Evolutionary conservation across 2,888 invertebrate genomes (phyloP), one percentile per base, ranked within the genome.

Genomic region (Rugalucina vietnamica): DNA sequence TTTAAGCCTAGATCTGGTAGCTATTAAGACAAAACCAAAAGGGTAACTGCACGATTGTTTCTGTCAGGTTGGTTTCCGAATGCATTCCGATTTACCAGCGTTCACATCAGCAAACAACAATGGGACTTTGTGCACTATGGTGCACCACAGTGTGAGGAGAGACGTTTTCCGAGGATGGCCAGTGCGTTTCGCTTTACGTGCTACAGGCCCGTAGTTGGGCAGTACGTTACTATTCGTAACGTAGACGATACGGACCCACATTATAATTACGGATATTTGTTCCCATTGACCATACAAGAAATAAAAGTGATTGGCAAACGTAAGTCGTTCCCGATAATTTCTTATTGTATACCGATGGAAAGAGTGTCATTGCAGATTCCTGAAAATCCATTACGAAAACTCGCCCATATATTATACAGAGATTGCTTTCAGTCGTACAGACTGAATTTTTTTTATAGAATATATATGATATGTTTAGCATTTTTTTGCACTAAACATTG

Each of bases 81-180:
- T 18, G 85, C 76, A n/a, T 37, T 83, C 18, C 78, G 88, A 24
- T 83, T 71, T 75, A 70, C 79, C 14, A 81, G 85, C 10, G 79
- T 86, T 0, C 82, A 83, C 27, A 80, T 88, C 24, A 86, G 88
- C 36, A 82, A 79, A 49, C 2, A 83, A 14, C 76, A 75, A 60
- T 88, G 88, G 88, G 86, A 86, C 70, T 88, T 88, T 37, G 24
- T 86, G 4, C 76, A 76, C n/a, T 85, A 88, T 49, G 88, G 88
- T 1, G 82, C 88, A 5, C 49, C 76, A 1, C 79, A 85, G 32
- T 88, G 88, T 81, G 80, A 78, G 8, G 79, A 88, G 43, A 71
- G 73, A 14, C 49, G 81, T 32, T 79, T 72, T 74, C 88, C 86
- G 5, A 77, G 86, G 57, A 71, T 65, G 27, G 71, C 37, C 21